Evolutionary conservation across 1,140 invertebrate genomes (phyloP).

Genomic region (Tetramorium alpestre): DNA sequence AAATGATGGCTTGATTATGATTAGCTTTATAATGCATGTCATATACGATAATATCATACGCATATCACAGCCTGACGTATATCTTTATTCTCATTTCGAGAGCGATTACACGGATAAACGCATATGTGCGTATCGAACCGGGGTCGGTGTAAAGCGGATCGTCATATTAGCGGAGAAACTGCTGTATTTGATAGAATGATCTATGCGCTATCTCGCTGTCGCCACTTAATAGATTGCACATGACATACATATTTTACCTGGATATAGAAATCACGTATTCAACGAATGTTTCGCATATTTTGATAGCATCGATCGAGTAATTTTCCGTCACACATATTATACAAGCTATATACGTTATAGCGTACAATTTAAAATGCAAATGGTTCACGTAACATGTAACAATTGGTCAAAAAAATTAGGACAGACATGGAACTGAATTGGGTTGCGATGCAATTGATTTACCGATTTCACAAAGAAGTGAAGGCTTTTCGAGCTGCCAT

Average conservation of each 20-base stretch:
- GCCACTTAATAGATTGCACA: constrained; percentile 34
- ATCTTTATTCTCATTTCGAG: constrained; percentile 28
- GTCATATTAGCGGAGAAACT: constrained; percentile 47
- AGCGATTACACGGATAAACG: neutral
- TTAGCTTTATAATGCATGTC: constrained; percentile 8
- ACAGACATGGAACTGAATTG: neutral
- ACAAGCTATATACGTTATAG: neutral
- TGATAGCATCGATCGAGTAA: neutral
- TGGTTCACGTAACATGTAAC: neutral
- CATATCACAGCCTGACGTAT: neutral
- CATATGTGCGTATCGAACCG: neutral
- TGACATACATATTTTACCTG: neutral
- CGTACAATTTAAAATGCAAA: neutral
- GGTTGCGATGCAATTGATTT: neutral
- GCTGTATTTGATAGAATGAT: constrained; percentile 38
- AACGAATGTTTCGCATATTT: constrained; percentile 27
- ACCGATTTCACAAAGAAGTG: neutral
- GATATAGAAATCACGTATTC: constrained; percentile 36
- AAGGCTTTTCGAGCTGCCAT: neutral
- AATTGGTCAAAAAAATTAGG: neutral
- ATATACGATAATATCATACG: neutral
- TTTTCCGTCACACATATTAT: neutral
- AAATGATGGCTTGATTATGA: neutral
- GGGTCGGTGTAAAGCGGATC: neutral
- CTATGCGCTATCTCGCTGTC: constrained; percentile 14